Conservation (phyloP, 2,113 vertebrate genomes). For the Notechis scutatus region DNA sequence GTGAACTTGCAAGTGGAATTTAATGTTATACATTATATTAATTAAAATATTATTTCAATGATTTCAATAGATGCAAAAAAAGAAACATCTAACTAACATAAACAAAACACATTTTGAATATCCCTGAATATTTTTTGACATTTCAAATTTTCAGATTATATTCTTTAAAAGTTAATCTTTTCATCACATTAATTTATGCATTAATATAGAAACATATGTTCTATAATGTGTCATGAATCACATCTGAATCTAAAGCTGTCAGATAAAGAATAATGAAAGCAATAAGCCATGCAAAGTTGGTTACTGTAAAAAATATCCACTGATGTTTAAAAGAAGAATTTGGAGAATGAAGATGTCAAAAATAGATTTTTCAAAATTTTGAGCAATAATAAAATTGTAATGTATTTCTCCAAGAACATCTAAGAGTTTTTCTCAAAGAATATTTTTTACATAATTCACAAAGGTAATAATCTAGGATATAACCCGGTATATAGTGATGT, state of each 20-base stretch:
- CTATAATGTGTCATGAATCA: not conserved
- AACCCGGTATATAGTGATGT: not conserved
- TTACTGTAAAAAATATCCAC: not conserved
- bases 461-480: not conserved
- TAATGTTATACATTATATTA: conserved; percentile 38
- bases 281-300: not conserved
- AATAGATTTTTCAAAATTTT: not conserved
- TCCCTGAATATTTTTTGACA: conserved; percentile 45
- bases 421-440: not conserved
- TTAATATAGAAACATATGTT: not conserved
- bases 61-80: conserved; percentile 58
- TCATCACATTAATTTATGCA: not conserved
- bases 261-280: not conserved
- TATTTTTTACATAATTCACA: not conserved
- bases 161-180: not conserved
- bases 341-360: not conserved
- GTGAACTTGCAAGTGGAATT: conserved; percentile 36
- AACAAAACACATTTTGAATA: conserved; percentile 43
- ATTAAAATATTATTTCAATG: conserved; percentile 56
- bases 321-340: not conserved
- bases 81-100: conserved; percentile 62
- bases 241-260: not conserved
- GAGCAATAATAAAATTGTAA: not conserved
- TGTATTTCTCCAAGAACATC: not conserved
- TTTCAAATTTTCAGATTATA: conserved; percentile 48